These are phyloP conservation scores for Chaenodraco wilsoni DNA, from an alignment of 2,797 vertebrate species.

Conservation along the genomic window DNA sequence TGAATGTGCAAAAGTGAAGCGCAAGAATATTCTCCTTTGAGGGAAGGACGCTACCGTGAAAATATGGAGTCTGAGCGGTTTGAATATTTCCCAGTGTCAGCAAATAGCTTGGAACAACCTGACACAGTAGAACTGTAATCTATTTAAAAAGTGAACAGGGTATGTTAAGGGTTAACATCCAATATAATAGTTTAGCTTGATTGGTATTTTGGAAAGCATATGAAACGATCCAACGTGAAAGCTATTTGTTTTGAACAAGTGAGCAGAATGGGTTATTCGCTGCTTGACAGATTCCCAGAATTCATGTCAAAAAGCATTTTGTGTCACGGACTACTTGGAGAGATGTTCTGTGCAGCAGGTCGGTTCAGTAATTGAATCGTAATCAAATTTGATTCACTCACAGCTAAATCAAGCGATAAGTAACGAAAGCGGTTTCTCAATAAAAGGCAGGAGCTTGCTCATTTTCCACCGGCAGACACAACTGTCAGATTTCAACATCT, in stretches of 20 bases:
- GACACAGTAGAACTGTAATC: neutral
- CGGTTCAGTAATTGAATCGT: constrained; percentile 35
- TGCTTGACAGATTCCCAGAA: constrained; percentile 23
- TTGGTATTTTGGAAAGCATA: constrained; percentile 1
- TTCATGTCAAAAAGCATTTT: constrained; percentile 27
- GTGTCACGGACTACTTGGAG: neutral
- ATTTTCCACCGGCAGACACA: constrained; percentile 3
- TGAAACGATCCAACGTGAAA: neutral
- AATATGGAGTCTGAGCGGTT: neutral
- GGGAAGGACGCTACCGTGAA: neutral
- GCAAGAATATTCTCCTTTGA: constrained; percentile 2
- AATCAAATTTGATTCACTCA: constrained; percentile 40
- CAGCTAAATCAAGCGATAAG: constrained; percentile 27
- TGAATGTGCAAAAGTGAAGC: constrained; percentile 9
- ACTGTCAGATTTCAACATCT: constrained; percentile 3
- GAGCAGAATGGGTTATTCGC: constrained; percentile 17
- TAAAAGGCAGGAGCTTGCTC: neutral
- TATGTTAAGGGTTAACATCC: neutral
- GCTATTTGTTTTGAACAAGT: constrained; percentile 14
- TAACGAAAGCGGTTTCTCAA: neutral
- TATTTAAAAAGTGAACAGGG: neutral
- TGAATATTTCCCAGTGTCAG: constrained; percentile 24
- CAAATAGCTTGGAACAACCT: neutral
- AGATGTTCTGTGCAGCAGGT: constrained; percentile 13
- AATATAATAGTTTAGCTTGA: neutral